These are phyloP conservation scores for Drepana arcuata DNA, from an alignment of 1,140 invertebrate genomes.

Conservation along the genomic window DNA sequence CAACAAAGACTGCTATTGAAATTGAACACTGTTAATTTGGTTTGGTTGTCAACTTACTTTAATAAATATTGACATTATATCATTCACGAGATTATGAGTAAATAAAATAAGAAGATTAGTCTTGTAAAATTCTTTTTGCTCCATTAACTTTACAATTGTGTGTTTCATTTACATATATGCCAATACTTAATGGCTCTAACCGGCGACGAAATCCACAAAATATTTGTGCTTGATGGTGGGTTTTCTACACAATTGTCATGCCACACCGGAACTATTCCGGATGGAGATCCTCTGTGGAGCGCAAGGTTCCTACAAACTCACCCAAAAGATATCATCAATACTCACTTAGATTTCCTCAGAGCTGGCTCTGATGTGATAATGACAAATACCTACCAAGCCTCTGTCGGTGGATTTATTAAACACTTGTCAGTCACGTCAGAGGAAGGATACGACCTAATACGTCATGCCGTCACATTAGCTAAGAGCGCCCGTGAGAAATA, in stretches of 20 bases:
- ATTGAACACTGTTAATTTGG: no score
- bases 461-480: slow-evolving; percentile 79
- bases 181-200: slow-evolving; percentile 7
- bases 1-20: no score
- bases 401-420: slow-evolving; percentile 81
- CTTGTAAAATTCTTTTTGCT: no score
- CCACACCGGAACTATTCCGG: slow-evolving; percentile 76
- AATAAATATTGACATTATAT: no score
- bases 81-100: no score
- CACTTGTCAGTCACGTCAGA: slow-evolving; percentile 76
- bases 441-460: slow-evolving; percentile 78
- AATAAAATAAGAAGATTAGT: no score
- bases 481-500: slow-evolving; percentile 73
- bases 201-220: slow-evolving; percentile 6
- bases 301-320: slow-evolving; percentile 80
- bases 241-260: slow-evolving; percentile 82
- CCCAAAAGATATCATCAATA: slow-evolving; percentile 79
- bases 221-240: slow-evolving; percentile 81
- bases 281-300: slow-evolving; percentile 86
- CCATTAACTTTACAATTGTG: no score
- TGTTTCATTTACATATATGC: no score
- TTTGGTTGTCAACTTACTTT: no score
- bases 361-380: slow-evolving; percentile 88
- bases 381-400: slow-evolving; percentile 92
- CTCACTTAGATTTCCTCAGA: slow-evolving; percentile 83